A percentile compares a stretch with the other conserved stretches of the same genome.
These are phyloP conservation scores for Papilio polytes DNA, from an alignment of 1,140 invertebrate genomes.

Conservation along the genomic window DNA sequence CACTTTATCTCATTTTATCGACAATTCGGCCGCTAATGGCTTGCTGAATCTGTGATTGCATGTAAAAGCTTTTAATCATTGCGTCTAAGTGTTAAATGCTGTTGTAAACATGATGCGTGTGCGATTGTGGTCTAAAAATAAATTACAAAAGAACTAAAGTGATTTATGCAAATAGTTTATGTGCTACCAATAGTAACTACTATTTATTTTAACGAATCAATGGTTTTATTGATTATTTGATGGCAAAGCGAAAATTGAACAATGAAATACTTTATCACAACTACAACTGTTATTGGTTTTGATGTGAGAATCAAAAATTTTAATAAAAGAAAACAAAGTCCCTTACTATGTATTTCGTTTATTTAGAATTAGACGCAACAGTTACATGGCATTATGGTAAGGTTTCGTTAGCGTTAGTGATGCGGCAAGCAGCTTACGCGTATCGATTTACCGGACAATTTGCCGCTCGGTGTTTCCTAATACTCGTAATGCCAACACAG, in stretches of 20 bases:
- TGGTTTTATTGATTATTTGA: too few relatives aligned
- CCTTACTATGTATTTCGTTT: not conserved
- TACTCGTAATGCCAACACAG: constrained; percentile 42
- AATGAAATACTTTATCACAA: too few relatives aligned
- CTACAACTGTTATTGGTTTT: too few relatives aligned
- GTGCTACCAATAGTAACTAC: too few relatives aligned
- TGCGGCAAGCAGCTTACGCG: constrained; percentile 37
- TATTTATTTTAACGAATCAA: too few relatives aligned
- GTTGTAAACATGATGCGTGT: not conserved
- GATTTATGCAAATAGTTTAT: too few relatives aligned
- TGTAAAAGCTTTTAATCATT: constrained; percentile 8
- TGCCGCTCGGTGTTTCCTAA: constrained; percentile 39
- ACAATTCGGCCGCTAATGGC: constrained; percentile 32
- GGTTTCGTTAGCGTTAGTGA: not conserved
- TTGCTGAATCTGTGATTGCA: constrained; percentile 19
- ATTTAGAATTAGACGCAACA: not conserved
- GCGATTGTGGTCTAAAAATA: not conserved
- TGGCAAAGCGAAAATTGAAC: too few relatives aligned
- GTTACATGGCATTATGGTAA: not conserved
- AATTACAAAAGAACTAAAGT: too few relatives aligned
- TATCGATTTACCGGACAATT: constrained; percentile 42
- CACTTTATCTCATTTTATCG: constrained; percentile 54
- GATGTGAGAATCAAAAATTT: not conserved
- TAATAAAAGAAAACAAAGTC: not conserved
- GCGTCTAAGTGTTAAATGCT: not conserved